Conservation (phyloP, 2,797 vertebrate genomes). For the Xiphorhynchus erythropygius region DNA sequence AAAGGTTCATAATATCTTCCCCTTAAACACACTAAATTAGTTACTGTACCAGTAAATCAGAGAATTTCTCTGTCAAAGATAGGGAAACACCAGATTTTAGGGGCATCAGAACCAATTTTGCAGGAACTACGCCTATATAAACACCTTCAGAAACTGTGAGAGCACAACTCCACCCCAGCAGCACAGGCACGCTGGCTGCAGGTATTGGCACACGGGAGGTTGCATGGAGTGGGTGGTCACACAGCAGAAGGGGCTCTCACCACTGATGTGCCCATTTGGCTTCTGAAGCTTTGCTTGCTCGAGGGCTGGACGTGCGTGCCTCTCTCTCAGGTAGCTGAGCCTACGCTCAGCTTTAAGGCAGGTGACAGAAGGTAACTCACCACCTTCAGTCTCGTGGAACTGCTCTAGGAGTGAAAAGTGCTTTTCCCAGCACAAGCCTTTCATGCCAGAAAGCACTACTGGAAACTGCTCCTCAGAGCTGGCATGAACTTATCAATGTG, state of each 20-base stretch:
- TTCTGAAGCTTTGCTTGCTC: not conserved
- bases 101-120: not conserved
- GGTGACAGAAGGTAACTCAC: not conserved
- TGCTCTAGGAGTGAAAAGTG: not conserved
- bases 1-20: not conserved
- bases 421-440: not conserved
- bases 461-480: not conserved
- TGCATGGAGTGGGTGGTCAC: not conserved
- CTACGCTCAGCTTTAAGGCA: conserved; percentile 22
- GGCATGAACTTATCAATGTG: not conserved
- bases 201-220: not conserved
- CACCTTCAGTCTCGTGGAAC: not conserved
- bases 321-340: not conserved
- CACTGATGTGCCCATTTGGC: not conserved
- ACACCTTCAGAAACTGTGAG: not conserved
- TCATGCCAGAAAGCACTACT: not conserved
- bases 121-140: not conserved
- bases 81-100: conserved; percentile 20
- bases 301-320: not conserved
- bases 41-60: conserved; percentile 23
- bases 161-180: not conserved
- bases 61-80: conserved; percentile 16
- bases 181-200: not conserved
- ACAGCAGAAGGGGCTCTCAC: not conserved
- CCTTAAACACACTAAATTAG: conserved; percentile 26